Conservation (phyloP, 2,888 invertebrate genomes). For the Muscina levida region DNA sequence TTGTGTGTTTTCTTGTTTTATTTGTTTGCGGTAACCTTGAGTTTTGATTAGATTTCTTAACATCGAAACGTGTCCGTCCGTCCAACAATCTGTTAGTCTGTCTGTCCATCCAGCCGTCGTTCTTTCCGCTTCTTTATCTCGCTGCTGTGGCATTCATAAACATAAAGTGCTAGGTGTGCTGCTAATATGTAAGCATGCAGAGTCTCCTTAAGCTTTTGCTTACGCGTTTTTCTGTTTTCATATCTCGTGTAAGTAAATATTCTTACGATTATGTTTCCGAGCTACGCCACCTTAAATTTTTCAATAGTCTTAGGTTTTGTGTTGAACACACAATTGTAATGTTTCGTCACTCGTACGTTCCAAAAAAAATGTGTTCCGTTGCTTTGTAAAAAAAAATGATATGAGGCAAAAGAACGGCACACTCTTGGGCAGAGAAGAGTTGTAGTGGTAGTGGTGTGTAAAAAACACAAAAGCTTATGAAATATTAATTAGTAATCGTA, state of each 20-base stretch:
- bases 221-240: slow-evolving; percentile 34
- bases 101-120: neutral
- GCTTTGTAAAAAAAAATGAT: slow-evolving; percentile 5
- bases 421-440: slow-evolving; percentile 14
- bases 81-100: neutral
- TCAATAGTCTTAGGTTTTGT: neutral
- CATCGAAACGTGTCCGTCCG: slow-evolving; percentile 14
- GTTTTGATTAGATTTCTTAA: slow-evolving; percentile 57
- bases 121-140: no score
- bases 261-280: neutral
- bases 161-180: no score
- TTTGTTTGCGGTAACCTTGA: slow-evolving; percentile 53
- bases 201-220: neutral
- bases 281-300: neutral
- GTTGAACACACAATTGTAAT: neutral
- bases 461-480: neutral
- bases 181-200: no score
- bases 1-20: slow-evolving; percentile 5
- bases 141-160: no score
- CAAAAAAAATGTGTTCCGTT: neutral
- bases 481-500: neutral
- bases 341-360: neutral
- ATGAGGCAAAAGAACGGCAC: neutral
- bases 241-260: slow-evolving; percentile 15
- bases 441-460: neutral